phyloP scores from a whole-genome alignment of 2,113 vertebrate species.

The Toxotes chatareus region DNA sequence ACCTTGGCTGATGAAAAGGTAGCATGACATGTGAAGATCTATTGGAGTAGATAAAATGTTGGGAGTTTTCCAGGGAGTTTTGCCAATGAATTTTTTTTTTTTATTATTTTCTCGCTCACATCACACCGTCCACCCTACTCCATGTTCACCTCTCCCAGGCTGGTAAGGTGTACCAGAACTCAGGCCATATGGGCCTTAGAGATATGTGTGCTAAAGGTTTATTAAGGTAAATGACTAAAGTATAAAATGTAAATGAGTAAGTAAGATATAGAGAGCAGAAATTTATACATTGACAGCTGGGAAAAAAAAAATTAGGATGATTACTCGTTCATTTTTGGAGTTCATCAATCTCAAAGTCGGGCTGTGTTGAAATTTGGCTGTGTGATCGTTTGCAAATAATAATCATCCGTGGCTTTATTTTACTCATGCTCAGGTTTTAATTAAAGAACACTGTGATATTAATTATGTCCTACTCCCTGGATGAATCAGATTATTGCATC shows the following conservation, averaged over 20 bases:
- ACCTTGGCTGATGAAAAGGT: no score
- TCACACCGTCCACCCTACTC: no score
- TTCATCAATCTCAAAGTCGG: conserved; percentile 46
- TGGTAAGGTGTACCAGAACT: no score
- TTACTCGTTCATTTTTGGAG: conserved; percentile 10
- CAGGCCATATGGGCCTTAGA: no score
- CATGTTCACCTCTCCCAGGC: no score
- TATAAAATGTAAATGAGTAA: conserved; percentile 13
- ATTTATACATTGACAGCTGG: conserved; percentile 2
- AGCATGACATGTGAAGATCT: no score
- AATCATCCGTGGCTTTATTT: conserved; percentile 75
- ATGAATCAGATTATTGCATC: conserved; percentile 77
- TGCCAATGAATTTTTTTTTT: no score
- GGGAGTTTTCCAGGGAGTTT: no score
- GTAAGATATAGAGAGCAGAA: not conserved
- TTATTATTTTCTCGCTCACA: no score
- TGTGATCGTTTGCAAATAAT: conserved; percentile 77
- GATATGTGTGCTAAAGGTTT: not conserved
- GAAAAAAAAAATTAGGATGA: conserved; percentile 40
- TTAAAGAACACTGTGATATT: conserved; percentile 82
- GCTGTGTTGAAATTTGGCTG: conserved; percentile 50
- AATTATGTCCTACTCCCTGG: conserved; percentile 75
- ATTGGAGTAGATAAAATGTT: no score
- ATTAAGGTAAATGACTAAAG: not conserved
- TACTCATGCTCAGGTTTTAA: conserved; percentile 77